Evolutionary conservation across 2,113 vertebrate species (phyloP), one percentile per base, ranked within the genome.

Genomic region (Catharus minimus): DNA sequence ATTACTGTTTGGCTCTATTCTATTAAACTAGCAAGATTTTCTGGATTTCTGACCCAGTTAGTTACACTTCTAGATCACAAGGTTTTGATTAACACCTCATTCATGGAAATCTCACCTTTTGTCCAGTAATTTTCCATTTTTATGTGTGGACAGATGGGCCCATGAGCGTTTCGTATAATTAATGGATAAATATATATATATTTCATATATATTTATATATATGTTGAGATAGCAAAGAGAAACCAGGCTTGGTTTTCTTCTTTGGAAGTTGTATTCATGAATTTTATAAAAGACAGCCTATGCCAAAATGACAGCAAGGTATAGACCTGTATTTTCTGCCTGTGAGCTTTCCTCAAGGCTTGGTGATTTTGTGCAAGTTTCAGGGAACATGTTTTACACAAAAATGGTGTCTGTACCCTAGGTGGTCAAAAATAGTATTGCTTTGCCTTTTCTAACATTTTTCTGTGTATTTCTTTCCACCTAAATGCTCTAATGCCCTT

Each of bases 401-500:
- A 32, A 88, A 94, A 78, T 20, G 64, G 50, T 89, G 85, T 56
- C 68, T 91, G 21, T 86, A 82, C 82, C 80, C 36, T 77, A 57
- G 79, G 90, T 95, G 91, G 64, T 88, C 92, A 92, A 89, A 95
- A 95, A 92, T 79, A 91, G 85, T 72, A 79, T 88, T 56, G 7
- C 78, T 71, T 39, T 77, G 90, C 89, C 86, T 85, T 85, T 50
- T 61, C 60, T 60, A 90, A 77, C 75, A 18, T 85, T 95, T 87
- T 73, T 64, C 92, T 74, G 28, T 78, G 82, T 68, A 23, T 86
- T 89, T 95, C 89, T 87, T 93, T 93, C 95, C 92, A 91, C 95
- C 89, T 88, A 78, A 95, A 86, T 96, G 71, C 89, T 93, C 91
- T 50, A 44, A 86, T 82, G 83, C 90, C 94, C 84, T 82, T 94